Evolutionary conservation across 2,113 vertebrate genomes (phyloP).

Genomic region (Cygnus buccinator): DNA sequence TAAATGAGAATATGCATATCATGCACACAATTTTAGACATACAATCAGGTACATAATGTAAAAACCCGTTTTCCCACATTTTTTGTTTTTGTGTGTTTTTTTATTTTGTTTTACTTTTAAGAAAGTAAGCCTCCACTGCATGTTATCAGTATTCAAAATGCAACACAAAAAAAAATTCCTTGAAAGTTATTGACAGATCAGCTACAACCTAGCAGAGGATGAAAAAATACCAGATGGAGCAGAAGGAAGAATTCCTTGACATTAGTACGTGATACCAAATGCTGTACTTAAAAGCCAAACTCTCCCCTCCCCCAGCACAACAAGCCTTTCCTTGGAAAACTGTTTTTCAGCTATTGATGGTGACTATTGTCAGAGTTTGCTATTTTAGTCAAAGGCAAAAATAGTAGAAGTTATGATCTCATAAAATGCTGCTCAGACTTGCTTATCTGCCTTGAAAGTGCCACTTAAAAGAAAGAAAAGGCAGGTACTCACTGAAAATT

Average conservation of each 20-base stretch:
- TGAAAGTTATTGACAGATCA: conserved; percentile 16
- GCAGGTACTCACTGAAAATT: neutral
- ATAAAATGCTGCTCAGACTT: neutral
- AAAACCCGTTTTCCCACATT: neutral
- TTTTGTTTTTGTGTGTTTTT: too few relatives aligned
- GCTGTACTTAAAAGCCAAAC: neutral
- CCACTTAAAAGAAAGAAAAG: neutral
- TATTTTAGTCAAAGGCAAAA: neutral
- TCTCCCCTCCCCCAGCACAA: neutral
- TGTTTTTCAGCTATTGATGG: neutral
- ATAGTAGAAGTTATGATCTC: neutral
- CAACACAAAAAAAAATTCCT: neutral
- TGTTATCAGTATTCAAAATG: neutral
- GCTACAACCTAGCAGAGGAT: neutral
- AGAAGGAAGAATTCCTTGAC: neutral
- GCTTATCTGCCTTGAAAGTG: neutral
- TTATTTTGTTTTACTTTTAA: neutral
- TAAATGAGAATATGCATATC: neutral
- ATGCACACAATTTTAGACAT: neutral
- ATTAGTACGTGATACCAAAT: neutral
- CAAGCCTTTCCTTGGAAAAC: neutral
- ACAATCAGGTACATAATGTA: neutral
- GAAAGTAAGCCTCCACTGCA: neutral
- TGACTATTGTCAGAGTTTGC: neutral
- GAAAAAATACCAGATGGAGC: neutral